Evolutionary conservation across 1,140 invertebrate species (phyloP), one percentile per base, ranked within the genome.

Genomic region (Bradysia coprophila): DNA sequence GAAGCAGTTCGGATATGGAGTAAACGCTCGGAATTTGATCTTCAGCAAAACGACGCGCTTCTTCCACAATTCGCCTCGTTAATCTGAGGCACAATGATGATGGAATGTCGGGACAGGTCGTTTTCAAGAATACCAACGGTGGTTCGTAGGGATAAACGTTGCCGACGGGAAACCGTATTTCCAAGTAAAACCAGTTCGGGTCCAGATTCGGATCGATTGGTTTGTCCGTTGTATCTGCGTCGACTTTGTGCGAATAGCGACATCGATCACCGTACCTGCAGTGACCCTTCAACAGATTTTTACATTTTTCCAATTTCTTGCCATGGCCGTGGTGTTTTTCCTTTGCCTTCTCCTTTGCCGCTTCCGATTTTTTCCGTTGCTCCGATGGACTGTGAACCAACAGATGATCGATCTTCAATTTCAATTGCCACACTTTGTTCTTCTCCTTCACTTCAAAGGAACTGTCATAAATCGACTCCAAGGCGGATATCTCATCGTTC

Each of bases 231-330:
- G 52, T 46, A 46, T 52, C 46, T 57, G 59, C 45, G 53, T 59
- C 62, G 38, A 57, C 54, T 53, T 76, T 65, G 60, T 83, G 80
- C n/a, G 68, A 67, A 65, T 76, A 82, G 51, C 71, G 70, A 60
- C 81, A 83, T 53, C 75, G 79, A 41, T 62, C 59, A 19, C 73
- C 76, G 63, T 67, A 82, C 52, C 71, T 73, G 56, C 80, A 84
- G 48, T 67, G 59, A 34, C 78, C 78, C 49, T 67, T 68, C 39
- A 73, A 49, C 50, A 74, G 79, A 49, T 77, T 72, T 56, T 71
- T 70, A 62, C 79, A 84, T 71, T 49, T 67, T 62, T 61, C 71
- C 66, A 37, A 63, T 63, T 48, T 67, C 67, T 20, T 42, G 36
- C 21, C 36, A 48, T 19, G 16, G 38, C 41, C 52, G 48, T 34